phyloP scores from a whole-genome alignment of 2,888 invertebrate genomes.

The Rhagophthalmus giganteus region DNA sequence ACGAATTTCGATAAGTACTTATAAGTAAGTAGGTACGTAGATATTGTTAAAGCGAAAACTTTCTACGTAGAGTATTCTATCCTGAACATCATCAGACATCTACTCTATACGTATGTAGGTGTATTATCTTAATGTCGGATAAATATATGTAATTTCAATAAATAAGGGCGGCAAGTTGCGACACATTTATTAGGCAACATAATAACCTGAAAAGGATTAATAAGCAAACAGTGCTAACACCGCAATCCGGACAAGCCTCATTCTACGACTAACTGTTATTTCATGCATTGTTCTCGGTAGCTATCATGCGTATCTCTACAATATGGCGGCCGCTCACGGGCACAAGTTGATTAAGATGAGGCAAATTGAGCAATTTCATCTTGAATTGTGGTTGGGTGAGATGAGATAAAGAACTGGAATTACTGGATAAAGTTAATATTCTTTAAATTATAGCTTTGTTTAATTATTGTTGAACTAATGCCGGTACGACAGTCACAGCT shows the following conservation, averaged over 20 bases:
- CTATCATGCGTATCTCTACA: constrained; percentile 39
- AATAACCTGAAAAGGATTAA: constrained; percentile 37
- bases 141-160: constrained; percentile 27
- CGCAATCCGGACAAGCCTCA: constrained; percentile 41
- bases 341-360: constrained; percentile 38
- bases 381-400: constrained; percentile 35
- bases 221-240: constrained; percentile 42
- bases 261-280: constrained; percentile 46
- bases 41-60: too few relatives aligned
- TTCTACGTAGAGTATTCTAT: too few relatives aligned
- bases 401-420: constrained; percentile 35
- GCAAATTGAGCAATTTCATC: constrained; percentile 38
- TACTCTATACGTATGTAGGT: too few relatives aligned
- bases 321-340: constrained; percentile 35
- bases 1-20: neutral
- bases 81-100: too few relatives aligned
- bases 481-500: constrained; percentile 3
- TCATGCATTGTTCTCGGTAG: constrained; percentile 41
- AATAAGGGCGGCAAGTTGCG: constrained; percentile 11
- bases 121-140: too few relatives aligned
- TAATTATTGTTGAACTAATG: constrained; percentile 30
- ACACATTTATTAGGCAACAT: constrained; percentile 23
- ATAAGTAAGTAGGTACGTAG: too few relatives aligned
- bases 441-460: constrained; percentile 31
- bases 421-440: constrained; percentile 32